Conservation (phyloP, 2,797 vertebrate genomes). For the Ctenosaura bakeri region DNA sequence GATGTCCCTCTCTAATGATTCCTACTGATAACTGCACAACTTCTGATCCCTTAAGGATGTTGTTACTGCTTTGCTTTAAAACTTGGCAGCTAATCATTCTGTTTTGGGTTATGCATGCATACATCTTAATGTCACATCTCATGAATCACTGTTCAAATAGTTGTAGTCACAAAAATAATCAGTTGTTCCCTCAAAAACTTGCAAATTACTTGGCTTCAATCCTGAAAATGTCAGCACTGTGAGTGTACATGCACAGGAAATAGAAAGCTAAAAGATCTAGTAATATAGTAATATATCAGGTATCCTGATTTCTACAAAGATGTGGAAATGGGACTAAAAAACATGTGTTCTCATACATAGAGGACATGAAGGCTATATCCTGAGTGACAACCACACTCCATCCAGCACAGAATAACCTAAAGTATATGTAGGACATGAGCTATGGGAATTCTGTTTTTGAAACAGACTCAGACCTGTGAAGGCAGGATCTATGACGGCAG, state of each 20-base stretch:
- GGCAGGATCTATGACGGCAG: background rate
- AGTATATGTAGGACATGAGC: background rate
- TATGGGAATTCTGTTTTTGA: background rate
- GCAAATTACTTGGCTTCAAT: background rate
- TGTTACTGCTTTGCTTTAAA: constrained; percentile 18
- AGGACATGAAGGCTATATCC: background rate
- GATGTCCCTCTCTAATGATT: background rate
- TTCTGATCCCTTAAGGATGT: background rate
- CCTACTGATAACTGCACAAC: background rate
- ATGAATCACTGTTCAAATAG: background rate
- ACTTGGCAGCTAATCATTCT: background rate
- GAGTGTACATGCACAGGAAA: background rate
- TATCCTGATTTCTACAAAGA: background rate
- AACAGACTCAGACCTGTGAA: background rate
- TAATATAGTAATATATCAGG: background rate
- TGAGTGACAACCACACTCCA: background rate
- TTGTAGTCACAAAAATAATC: background rate
- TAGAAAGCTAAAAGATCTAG: background rate
- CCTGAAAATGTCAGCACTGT: background rate
- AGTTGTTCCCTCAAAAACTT: background rate
- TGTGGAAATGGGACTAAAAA: background rate
- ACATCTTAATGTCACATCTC: constrained; percentile 1
- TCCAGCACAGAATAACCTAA: background rate
- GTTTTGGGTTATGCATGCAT: background rate
- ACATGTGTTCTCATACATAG: background rate